Conservation (phyloP, 2,888 invertebrate genomes). For the Rugalucina vietnamica region DNA sequence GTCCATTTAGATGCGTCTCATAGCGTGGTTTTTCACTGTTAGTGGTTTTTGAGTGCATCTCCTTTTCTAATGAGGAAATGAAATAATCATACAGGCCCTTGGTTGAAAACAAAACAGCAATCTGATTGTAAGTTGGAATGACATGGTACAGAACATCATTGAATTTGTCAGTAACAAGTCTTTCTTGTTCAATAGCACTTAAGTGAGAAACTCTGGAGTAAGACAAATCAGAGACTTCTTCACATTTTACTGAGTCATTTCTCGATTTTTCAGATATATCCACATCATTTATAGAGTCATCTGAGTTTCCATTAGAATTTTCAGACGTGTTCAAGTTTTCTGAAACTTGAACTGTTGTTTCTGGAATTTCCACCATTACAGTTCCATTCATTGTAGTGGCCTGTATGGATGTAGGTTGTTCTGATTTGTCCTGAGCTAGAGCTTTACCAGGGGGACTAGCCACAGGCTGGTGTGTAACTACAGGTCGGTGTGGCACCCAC, state of each 20-base stretch:
- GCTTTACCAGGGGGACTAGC: neutral
- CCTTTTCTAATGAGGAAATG: neutral
- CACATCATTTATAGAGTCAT: no score
- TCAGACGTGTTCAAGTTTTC: neutral
- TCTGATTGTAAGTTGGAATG: neutral
- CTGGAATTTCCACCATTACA: neutral
- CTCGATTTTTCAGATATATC: neutral
- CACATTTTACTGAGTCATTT: neutral
- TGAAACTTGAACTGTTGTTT: neutral
- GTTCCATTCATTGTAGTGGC: neutral
- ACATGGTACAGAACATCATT: neutral
- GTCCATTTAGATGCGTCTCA: neutral
- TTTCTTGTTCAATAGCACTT: neutral
- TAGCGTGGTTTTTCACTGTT: neutral
- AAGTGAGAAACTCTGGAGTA: neutral
- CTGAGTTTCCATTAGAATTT: neutral
- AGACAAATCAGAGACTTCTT: neutral
- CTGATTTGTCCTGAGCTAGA: neutral
- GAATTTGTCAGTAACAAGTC: neutral
- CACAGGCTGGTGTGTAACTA: neutral
- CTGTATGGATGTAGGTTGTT: neutral
- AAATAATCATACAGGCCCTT: neutral
- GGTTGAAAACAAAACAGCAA: neutral
- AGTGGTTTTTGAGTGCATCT: neutral
- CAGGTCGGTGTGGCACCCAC: neutral